Conservation (phyloP, 2,888 invertebrate species). For the Agrochola macilenta region DNA sequence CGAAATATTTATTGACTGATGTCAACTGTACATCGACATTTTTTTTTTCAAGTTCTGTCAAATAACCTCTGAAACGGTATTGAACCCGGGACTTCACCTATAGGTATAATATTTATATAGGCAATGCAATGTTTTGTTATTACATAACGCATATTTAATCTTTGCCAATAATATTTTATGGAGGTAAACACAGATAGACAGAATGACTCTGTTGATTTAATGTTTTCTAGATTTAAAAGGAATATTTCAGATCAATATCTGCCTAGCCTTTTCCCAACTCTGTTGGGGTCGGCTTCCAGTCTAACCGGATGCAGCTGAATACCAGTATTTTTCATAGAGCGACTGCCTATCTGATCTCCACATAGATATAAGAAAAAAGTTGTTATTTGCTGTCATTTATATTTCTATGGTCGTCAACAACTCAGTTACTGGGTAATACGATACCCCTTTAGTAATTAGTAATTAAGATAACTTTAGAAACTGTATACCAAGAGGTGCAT, state of each 20-base stretch:
- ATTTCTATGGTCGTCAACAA: too few species aligned
- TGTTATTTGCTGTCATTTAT: too few species aligned
- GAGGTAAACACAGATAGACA: constrained; percentile 21
- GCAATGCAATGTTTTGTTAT: constrained; percentile 43
- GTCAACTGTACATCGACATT: not conserved
- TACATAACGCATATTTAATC: constrained; percentile 40
- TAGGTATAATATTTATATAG: constrained; percentile 40
- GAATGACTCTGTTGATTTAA: constrained; percentile 19
- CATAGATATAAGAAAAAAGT: too few species aligned
- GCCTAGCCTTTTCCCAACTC: too few species aligned
- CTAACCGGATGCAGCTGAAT: too few species aligned
- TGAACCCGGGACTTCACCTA: constrained; percentile 37
- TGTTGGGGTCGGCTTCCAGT: too few species aligned
- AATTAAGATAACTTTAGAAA: too few species aligned
- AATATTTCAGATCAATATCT: not conserved
- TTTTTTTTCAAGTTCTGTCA: not conserved
- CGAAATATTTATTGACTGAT: constrained; percentile 18
- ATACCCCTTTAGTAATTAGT: not conserved
- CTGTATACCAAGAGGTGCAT: too few species aligned
- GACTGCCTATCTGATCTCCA: too few species aligned
- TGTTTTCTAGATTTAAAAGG: constrained; percentile 17
- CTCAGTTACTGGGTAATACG: too few species aligned
- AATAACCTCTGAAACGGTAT: constrained; percentile 22
- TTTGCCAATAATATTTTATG: constrained; percentile 39
- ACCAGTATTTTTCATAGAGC: too few species aligned